phyloP scores from a whole-genome alignment of 92 coral and sea anemone species.

The Epizoanthus rinbou region DNA sequence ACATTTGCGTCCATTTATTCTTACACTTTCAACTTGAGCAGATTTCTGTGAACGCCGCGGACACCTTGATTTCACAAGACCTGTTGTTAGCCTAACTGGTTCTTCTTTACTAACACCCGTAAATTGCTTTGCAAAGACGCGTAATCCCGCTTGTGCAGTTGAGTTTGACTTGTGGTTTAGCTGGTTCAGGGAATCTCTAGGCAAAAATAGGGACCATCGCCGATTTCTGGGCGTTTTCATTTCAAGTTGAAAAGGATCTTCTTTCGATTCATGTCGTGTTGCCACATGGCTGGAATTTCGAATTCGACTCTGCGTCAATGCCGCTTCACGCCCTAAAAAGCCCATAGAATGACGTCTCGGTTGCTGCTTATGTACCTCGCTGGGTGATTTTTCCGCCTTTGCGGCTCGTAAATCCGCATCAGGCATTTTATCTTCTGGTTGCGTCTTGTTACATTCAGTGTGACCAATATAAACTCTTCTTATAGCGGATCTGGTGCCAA shows the following conservation, averaged over 20 bases:
- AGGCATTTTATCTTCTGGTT: background rate
- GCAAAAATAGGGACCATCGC: conserved; percentile 12
- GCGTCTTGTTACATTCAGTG: background rate
- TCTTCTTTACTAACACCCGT: background rate
- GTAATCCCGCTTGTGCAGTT: background rate
- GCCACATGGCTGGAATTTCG: background rate
- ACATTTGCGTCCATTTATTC: background rate
- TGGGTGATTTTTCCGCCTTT: background rate
- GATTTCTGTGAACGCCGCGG: background rate
- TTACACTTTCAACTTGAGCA: background rate
- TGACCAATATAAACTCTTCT: background rate
- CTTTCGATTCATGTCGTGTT: background rate
- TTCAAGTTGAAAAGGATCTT: background rate
- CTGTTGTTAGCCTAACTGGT: background rate
- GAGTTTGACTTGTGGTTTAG: background rate
- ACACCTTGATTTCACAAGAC: background rate
- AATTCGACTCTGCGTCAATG: background rate
- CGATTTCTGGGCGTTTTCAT: background rate
- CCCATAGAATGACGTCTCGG: conserved; percentile 17
- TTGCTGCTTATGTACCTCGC: background rate
- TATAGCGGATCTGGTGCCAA: background rate
- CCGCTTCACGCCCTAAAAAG: background rate
- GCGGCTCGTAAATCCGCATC: background rate
- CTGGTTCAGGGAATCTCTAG: conserved; percentile 25
- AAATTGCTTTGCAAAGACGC: background rate